Evolutionary conservation across 2,113 vertebrate species (phyloP), one percentile per base, ranked within the genome.

Genomic region (Protobothrops flavoviridis): DNA sequence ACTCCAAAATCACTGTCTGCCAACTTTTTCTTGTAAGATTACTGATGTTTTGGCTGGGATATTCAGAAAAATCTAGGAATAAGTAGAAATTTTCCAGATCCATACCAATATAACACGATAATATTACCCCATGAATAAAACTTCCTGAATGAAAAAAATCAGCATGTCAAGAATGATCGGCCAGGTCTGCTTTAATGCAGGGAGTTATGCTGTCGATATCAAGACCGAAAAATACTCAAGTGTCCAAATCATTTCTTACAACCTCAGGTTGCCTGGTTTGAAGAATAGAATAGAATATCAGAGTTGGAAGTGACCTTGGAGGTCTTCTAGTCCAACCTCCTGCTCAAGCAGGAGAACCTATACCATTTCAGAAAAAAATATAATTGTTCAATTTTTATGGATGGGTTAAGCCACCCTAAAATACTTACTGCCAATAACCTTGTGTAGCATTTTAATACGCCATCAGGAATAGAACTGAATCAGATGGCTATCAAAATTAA

Each of bases 1-100:
- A 17, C 7, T 7, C 26, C 39, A 52, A 15, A 59, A 59, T 29
- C 74, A 81, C n/a, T 43, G 24, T 39, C 21, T 91, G n/a, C 87
- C 24, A 48, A 43, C 9, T 3, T 0, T 55, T 20, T 26, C 0
- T 45, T 15, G 59, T 53, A 87, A 52, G 3, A 15, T 0, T 0
- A 53, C 56, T 88, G 91, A 64, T 0, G 0, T 0, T 39, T 21
- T 21, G n/a, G n/a, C 48, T 11, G 33, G 61, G 8, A 87, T 12
- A 24, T 50, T 87, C 29, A 52, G 29, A n/a, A 87, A 29, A 92
- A 87, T 48, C 17, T 17, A 26, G 57, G 3, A 20, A 13, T 24
- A 24, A 81, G 33, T 43, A 6, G 15, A 87, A 6, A 33, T 26
- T 33, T 91, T 85, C 45, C 45, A 88, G 33, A 33, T 45, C 33